A percentile compares a stretch with the other conserved stretches of the same genome.
These are phyloP conservation scores for Crossocerus cetratus DNA, from an alignment of 2,888 invertebrate genomes.

Conservation along the genomic window DNA sequence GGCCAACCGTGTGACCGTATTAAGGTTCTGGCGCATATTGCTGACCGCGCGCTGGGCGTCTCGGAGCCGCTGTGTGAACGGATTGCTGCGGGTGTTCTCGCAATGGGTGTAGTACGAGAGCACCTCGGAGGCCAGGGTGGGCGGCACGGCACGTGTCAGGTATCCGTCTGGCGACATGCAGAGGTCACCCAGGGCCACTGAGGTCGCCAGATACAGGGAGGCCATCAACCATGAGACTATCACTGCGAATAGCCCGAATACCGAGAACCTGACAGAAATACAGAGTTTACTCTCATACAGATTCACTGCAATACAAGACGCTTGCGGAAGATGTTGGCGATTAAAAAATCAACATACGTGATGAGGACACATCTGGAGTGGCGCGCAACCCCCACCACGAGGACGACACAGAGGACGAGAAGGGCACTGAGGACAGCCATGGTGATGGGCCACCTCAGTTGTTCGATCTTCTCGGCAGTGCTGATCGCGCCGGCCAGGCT, in stretches of 20 bases:
- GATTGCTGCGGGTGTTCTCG: constrained; percentile 87
- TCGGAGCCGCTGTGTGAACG: constrained; percentile 89
- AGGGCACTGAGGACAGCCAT: constrained; percentile 92
- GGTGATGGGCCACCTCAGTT: constrained; percentile 91
- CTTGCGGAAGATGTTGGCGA: background rate
- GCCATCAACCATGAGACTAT: constrained; percentile 93
- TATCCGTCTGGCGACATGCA: constrained; percentile 92
- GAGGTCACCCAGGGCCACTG: constrained; percentile 91
- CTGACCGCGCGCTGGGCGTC: constrained; percentile 86
- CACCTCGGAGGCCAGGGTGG: constrained; percentile 77
- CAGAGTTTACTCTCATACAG: background rate
- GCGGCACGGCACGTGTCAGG: constrained; percentile 78
- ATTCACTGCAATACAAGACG: too few relatives aligned
- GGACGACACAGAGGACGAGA: constrained; percentile 91
- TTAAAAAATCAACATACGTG: constrained; percentile 78
- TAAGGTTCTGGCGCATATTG: constrained; percentile 78
- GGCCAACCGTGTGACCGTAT: constrained; percentile 78
- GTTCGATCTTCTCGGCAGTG: constrained; percentile 85
- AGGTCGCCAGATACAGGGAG: constrained; percentile 89
- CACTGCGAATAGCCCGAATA: constrained; percentile 90
- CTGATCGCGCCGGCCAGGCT: constrained; percentile 82
- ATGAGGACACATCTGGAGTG: constrained; percentile 94
- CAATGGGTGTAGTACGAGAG: constrained; percentile 90
- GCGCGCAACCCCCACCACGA: constrained; percentile 92
- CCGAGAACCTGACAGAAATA: constrained; percentile 83